Conservation (phyloP, 2,888 invertebrate genomes). For the Drosophila stalkeri region DNA sequence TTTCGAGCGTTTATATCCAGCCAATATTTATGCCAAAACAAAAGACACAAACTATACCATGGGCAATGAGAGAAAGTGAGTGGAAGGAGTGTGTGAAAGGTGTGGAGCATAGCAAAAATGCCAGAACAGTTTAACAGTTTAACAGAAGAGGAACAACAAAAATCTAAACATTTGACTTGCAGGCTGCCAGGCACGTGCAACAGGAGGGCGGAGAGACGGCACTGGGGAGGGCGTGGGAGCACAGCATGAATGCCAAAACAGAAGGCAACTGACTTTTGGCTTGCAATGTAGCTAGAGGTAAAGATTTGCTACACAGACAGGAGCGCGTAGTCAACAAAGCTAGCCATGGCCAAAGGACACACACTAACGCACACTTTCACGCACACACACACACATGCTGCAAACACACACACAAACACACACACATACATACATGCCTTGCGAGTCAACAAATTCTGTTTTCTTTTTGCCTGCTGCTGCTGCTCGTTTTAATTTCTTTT, state of each 20-base stretch:
- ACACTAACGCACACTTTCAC: not conserved
- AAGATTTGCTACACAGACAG: slow-evolving; percentile 35
- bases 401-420: not conserved
- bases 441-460: slow-evolving; percentile 34
- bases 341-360: slow-evolving; percentile 20
- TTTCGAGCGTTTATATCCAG: slow-evolving; percentile 43
- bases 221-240: not conserved
- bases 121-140: slow-evolving; percentile 64
- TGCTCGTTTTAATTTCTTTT: slow-evolving; percentile 78
- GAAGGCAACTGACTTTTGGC: slow-evolving; percentile 65
- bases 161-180: slow-evolving; percentile 50
- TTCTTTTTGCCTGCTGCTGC: slow-evolving; percentile 32
- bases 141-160: slow-evolving; percentile 37
- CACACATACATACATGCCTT: slow-evolving; percentile 19
- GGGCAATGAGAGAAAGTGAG: not conserved
- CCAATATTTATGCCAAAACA: slow-evolving; percentile 55
- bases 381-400: not conserved
- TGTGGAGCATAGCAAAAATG: slow-evolving; percentile 48
- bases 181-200: slow-evolving; percentile 28
- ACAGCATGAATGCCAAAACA: slow-evolving; percentile 27
- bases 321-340: slow-evolving; percentile 24
- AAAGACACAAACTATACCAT: slow-evolving; percentile 23
- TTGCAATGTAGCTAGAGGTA: slow-evolving; percentile 26
- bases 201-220: not conserved
- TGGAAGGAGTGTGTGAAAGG: slow-evolving; percentile 37